Evolutionary conservation across 2,888 invertebrate species (phyloP).

Genomic region (Eurois occulta): DNA sequence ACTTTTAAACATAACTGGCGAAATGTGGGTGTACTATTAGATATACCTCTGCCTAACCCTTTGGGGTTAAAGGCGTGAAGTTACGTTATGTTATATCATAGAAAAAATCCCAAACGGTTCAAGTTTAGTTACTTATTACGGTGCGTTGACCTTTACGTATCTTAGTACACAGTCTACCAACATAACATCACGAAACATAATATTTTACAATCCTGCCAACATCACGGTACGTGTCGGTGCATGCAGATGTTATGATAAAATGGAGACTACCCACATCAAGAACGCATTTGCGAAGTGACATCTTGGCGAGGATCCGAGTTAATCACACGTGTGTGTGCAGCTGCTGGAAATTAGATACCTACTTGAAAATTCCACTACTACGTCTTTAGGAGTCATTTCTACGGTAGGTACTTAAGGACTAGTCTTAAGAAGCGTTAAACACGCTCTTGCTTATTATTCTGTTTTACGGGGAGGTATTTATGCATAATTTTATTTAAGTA

Average conservation of each 20-base stretch:
- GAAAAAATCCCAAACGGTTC: neutral
- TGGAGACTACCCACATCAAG: constrained; percentile 43
- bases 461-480: neutral
- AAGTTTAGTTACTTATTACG: neutral
- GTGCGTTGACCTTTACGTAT: neutral
- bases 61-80: too few species aligned
- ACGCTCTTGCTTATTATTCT: neutral
- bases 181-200: constrained; percentile 25
- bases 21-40: too few species aligned
- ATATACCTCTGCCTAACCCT: too few species aligned
- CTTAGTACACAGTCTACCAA: constrained; percentile 29
- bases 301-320: constrained; percentile 14
- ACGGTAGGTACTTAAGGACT: neutral
- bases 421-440: neutral
- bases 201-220: constrained; percentile 51
- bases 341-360: constrained; percentile 4
- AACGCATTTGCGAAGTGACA: constrained; percentile 45
- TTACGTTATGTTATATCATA: too few species aligned
- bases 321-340: neutral
- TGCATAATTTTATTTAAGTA: neutral
- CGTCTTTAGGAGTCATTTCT: neutral
- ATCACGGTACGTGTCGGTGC: constrained; percentile 49
- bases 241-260: constrained; percentile 46
- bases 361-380: neutral
- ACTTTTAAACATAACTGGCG: too few species aligned